Evolutionary conservation across 2,113 vertebrate genomes (phyloP), one percentile per base, ranked within the genome.

Genomic region (Pollimyrus isidori): DNA sequence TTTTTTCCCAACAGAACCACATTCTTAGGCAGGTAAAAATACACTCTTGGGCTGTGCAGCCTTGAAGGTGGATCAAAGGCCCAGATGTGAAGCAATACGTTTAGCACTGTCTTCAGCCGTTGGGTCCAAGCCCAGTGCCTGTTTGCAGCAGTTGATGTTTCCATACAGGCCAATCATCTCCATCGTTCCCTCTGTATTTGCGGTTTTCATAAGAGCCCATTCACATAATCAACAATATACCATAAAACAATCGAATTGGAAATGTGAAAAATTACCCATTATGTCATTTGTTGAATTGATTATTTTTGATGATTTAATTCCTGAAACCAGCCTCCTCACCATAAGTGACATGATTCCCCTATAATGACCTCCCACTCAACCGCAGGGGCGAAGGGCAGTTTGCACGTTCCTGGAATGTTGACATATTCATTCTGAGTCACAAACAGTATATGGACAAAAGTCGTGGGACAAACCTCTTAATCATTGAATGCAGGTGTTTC

Each of bases 41-140:
- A 89, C 39, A 48, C 87, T 56, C 91, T 35, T 62, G 56, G 62
- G 91, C 91, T 92, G 88, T 92, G 91, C 35, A 91, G 93, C 94
- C 93, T 94, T 95, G 94, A 95, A 94, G 92, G 89, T 89, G 82
- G 93, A 94, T 94, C 93, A 94, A 94, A 95, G 94, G 90, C 88
- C 13, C 23, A 92, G 90, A 91, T 83, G 62, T 93, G 93, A 94
- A 91, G 94, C 93, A 91, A 93, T 93, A 87, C 91, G 91, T 92
- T 94, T 92, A 95, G 95, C 93, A 92, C 92, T 92, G 92, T 93
- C 92, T 93, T 91, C 91, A 13, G 73, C 49, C 13, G 7, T 30
- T 26, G 9, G 35, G 19, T 83, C 49, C 10, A n/a, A 45, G 76
- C n/a, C 11, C 48, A 89, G 84, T 89, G 89, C 21, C 2, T 88